Conservation (phyloP, 1,140 invertebrate genomes). For the Megalopta genalis region DNA sequence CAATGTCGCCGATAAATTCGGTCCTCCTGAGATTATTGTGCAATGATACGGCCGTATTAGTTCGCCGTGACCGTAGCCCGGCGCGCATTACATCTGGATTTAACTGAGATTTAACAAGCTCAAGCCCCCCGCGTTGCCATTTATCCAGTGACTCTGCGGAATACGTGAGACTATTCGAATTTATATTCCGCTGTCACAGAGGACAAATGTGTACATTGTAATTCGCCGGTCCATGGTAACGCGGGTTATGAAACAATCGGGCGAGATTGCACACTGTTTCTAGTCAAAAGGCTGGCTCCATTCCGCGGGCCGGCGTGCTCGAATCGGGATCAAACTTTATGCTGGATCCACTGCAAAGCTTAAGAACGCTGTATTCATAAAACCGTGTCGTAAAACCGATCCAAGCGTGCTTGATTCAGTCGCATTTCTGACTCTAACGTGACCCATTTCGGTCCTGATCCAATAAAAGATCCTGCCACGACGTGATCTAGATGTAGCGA, state of each 20-base stretch:
- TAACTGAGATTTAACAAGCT: conserved; percentile 2
- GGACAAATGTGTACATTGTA: conserved; percentile 2
- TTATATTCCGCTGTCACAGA: background rate
- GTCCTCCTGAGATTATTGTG: background rate
- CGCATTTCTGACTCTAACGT: too few species aligned
- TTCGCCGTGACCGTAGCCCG: background rate
- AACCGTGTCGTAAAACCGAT: too few species aligned
- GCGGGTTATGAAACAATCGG: background rate
- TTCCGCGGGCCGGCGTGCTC: too few species aligned
- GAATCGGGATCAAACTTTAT: too few species aligned
- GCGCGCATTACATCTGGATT: background rate
- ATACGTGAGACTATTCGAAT: background rate
- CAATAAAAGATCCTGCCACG: too few species aligned
- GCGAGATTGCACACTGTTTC: background rate
- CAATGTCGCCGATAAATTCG: background rate
- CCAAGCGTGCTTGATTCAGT: too few species aligned
- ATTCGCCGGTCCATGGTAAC: background rate
- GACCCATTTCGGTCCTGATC: too few species aligned
- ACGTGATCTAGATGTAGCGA: too few species aligned
- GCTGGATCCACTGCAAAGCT: too few species aligned
- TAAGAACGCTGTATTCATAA: too few species aligned
- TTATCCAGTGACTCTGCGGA: background rate
- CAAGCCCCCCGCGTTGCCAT: background rate
- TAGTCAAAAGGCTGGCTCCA: too few species aligned
- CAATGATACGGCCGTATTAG: background rate